Base-by-base conservation (phyloP, 2,113 vertebrate genomes). In the Aphelocoma coerulescens region DNA sequence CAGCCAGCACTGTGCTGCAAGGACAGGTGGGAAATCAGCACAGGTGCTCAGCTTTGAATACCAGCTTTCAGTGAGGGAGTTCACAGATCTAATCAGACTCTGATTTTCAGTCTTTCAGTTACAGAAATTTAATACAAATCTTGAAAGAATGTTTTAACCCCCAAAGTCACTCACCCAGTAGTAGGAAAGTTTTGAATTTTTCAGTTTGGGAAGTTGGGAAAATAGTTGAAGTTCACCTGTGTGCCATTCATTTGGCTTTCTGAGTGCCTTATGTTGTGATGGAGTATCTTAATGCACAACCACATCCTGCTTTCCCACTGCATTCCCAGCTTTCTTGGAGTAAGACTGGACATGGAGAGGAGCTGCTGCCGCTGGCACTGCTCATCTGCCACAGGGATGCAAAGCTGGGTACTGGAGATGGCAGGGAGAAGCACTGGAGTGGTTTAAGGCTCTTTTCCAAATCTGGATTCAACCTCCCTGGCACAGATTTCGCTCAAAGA, bases 201-300 rank as follows among this genome's bases (percentile, higher is more conserved):
- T 49, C 63, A 19, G 8, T 62, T 55, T 76, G 55, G 24, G 20
- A 55, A 76, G 20, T 6, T 69, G 30, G 48, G 48, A 55, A 62
- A 76, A 18, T 13, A 55, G 48, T 26, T 76, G 35, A 35, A 59
- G 26, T 85, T 69, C 83, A 32, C 32, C 67, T 43, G 3, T 30
- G 4, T 69, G 46, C 59, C 15, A 2, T 83, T 69, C 11, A 43
- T 62, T 73, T 82, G 55, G 20, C 32, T 80, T 68, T 76, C 58
- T 4, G 2, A 10, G 54, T 51, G 62, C 58, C 1, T 3, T 28
- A 4, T 20, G 1, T 12, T 0, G 0, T 20, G 66, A 32, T 16
- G 35, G 61, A 55, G 13, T 8, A 51, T 22, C 39, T 44, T 16
- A n/a, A 46, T 20, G 20, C 5, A 2, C 7, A 3, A 11, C 33